phyloP scores from a whole-genome alignment of 2,888 invertebrate species.

The Nemoura dubitans region DNA sequence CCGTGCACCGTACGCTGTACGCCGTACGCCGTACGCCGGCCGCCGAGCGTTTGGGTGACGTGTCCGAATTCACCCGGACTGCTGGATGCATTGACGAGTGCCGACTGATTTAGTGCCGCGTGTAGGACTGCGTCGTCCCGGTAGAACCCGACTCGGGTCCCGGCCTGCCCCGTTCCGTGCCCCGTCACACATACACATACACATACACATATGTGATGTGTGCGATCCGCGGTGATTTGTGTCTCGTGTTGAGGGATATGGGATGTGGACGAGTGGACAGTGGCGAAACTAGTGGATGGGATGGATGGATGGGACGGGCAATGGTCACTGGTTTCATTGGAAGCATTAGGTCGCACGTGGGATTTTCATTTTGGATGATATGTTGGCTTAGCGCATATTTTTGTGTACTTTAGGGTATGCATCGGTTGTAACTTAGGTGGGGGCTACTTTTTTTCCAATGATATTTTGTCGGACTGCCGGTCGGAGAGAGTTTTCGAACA shows the following conservation, averaged over 20 bases:
- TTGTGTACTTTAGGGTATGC: too few species aligned
- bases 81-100: constrained; percentile 21
- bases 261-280: neutral
- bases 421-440: too few species aligned
- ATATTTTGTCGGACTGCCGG: too few species aligned
- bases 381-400: too few species aligned
- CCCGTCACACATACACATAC: too few species aligned
- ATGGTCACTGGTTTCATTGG: too few species aligned
- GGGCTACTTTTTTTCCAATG: too few species aligned
- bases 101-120: constrained; percentile 13
- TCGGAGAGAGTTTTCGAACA: too few species aligned
- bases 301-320: too few species aligned
- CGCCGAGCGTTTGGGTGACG: neutral
- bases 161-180: neutral
- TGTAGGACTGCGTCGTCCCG: neutral
- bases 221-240: constrained; percentile 32
- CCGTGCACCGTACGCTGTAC: neutral
- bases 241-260: neutral
- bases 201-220: neutral
- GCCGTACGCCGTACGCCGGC: too few species aligned
- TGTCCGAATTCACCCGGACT: neutral
- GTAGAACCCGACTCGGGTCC: neutral
- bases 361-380: too few species aligned
- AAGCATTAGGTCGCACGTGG: too few species aligned
- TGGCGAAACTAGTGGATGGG: neutral